phyloP scores from a whole-genome alignment of 2,888 invertebrate genomes.

The Trichogramma dendrolimi region DNA sequence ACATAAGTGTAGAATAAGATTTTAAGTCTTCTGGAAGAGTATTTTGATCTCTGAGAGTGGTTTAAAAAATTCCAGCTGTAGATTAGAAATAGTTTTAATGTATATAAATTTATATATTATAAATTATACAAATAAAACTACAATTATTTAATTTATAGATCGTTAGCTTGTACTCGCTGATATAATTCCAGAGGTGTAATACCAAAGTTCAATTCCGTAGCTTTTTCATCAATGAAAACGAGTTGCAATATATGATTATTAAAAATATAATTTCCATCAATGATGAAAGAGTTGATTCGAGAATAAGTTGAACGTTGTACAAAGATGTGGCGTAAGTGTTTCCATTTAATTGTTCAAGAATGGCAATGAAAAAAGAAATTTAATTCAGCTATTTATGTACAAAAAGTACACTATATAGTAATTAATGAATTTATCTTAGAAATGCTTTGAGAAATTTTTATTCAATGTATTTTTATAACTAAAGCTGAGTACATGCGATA shows the following conservation, averaged over 20 bases:
- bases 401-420: too few species aligned
- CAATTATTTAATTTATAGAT: too few species aligned
- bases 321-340: not conserved
- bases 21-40: constrained; percentile 21
- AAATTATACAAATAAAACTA: not conserved
- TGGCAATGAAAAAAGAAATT: not conserved
- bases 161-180: constrained; percentile 6
- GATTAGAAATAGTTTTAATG: constrained; percentile 23
- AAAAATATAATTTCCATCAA: too few species aligned
- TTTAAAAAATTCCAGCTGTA: constrained; percentile 17
- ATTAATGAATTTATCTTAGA: too few species aligned
- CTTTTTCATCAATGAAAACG: constrained; percentile 20
- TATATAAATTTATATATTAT: constrained; percentile 15
- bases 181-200: constrained; percentile 8
- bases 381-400: too few species aligned
- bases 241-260: constrained; percentile 5
- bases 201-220: constrained; percentile 21
- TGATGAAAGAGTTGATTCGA: too few species aligned
- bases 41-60: constrained; percentile 26
- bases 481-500: too few species aligned
- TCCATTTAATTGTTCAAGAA: not conserved
- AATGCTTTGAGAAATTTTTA: too few species aligned
- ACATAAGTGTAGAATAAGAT: constrained; percentile 30
- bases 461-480: too few species aligned
- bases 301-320: too few species aligned